A percentile compares a stretch with the other conserved stretches of the same genome.
Conservation (phyloP, 2,888 invertebrate genomes). For the Margaritifera margaritifera region DNA sequence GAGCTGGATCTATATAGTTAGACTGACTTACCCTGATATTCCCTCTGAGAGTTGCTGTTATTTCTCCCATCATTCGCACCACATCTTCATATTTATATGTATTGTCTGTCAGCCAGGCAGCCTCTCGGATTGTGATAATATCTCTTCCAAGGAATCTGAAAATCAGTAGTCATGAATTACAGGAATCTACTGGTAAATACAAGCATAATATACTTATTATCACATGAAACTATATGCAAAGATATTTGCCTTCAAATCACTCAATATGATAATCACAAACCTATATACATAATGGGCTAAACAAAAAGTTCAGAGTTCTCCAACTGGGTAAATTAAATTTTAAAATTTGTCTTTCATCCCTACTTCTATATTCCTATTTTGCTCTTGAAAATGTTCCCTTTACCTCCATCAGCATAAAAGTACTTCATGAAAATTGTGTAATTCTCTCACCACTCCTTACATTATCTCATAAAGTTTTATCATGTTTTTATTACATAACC, state of each 20-base stretch:
- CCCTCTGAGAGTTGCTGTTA: slow-evolving; percentile 65
- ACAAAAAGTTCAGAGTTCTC: too few relatives aligned
- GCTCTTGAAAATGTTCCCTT: too few relatives aligned
- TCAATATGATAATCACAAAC: background rate
- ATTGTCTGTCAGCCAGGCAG: slow-evolving; percentile 71
- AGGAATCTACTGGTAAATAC: slow-evolving; percentile 1
- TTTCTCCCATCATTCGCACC: slow-evolving; percentile 71
- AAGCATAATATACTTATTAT: background rate
- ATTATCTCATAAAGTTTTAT: too few relatives aligned
- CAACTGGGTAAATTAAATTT: too few relatives aligned
- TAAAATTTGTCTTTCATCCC: too few relatives aligned
- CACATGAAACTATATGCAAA: too few relatives aligned
- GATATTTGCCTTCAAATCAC: background rate
- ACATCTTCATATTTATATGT: slow-evolving; percentile 72
- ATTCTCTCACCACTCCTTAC: too few relatives aligned
- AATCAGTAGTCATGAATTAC: slow-evolving; percentile 8
- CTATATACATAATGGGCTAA: background rate
- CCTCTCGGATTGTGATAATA: slow-evolving; percentile 70
- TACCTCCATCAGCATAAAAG: too few relatives aligned
- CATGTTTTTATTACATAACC: too few relatives aligned
- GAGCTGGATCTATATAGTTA: too few relatives aligned
- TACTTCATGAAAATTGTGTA: too few relatives aligned
- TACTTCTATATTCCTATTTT: too few relatives aligned
- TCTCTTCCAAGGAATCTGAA: slow-evolving; percentile 66
- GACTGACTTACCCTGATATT: slow-evolving; percentile 52